Evolutionary conservation across 2,888 invertebrate genomes (phyloP).

Genomic region (Dendrolimus pini): DNA sequence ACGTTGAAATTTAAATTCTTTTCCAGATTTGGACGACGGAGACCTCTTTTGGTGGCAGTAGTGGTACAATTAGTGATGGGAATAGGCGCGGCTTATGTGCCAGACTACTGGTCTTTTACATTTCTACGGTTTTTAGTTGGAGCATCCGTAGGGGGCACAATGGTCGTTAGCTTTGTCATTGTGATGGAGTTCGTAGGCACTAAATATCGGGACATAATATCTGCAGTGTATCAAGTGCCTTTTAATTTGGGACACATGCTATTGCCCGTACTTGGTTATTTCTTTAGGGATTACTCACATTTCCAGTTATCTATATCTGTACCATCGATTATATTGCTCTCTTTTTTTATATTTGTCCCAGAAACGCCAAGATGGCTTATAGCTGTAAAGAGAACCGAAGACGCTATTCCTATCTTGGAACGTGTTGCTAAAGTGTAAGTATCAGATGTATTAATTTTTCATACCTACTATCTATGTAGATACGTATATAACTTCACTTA

Average conservation of each 20-base stretch:
- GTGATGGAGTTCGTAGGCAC: slow-evolving; percentile 82
- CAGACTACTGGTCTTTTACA: slow-evolving; percentile 78
- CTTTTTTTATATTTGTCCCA: slow-evolving; percentile 82
- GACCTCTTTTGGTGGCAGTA: slow-evolving; percentile 83
- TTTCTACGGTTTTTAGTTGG: slow-evolving; percentile 82
- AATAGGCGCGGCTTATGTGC: slow-evolving; percentile 80
- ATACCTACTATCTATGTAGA: no score
- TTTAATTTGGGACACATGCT: slow-evolving; percentile 83
- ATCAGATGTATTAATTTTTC: background rate
- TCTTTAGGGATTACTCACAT: slow-evolving; percentile 78
- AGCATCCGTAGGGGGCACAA: slow-evolving; percentile 87
- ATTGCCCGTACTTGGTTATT: slow-evolving; percentile 78
- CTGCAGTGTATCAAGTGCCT: slow-evolving; percentile 81
- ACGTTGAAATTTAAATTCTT: no score
- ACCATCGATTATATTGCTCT: slow-evolving; percentile 74
- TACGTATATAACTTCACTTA: no score
- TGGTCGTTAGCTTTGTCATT: slow-evolving; percentile 80
- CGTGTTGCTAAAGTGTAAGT: slow-evolving; percentile 78
- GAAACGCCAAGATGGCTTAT: slow-evolving; percentile 90
- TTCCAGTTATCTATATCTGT: slow-evolving; percentile 81
- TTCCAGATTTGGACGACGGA: slow-evolving; percentile 84
- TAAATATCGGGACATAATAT: slow-evolving; percentile 70
- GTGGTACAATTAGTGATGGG: slow-evolving; percentile 83
- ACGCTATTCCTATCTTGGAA: slow-evolving; percentile 79
- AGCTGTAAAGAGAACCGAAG: slow-evolving; percentile 80